Evolutionary conservation across 2,113 vertebrate genomes (phyloP).

Genomic region (Zosterops japonicus): DNA sequence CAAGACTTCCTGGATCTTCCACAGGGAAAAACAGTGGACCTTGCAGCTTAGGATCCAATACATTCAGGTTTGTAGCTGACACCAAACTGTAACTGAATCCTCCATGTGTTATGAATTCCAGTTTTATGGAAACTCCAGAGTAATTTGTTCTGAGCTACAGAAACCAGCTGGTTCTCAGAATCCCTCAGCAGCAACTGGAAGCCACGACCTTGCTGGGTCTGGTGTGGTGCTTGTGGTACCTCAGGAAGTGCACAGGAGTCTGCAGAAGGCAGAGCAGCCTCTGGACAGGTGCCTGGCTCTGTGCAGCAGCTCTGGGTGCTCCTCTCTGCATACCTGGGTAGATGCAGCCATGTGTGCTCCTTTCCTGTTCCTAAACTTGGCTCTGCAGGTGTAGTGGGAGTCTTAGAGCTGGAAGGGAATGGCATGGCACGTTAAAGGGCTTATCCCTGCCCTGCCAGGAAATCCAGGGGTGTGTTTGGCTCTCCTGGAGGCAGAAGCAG

Average conservation of each 20-base stretch:
- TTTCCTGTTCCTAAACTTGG: not conserved
- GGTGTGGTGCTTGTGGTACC: accelerated
- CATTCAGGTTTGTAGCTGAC: accelerated
- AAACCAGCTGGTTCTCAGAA: not conserved
- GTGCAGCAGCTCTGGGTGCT: not conserved
- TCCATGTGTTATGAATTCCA: accelerated
- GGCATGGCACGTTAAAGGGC: accelerated
- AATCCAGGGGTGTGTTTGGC: too few species aligned
- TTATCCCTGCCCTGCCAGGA: not conserved
- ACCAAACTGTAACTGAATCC: not conserved
- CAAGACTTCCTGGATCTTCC: not conserved
- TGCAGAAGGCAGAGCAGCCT: not conserved
- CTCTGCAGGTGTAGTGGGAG: not conserved
- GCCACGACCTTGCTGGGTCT: accelerated
- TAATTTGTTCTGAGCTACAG: not conserved
- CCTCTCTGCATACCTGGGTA: accelerated
- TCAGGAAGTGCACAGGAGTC: not conserved
- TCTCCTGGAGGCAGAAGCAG: not conserved
- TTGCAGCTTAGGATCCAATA: not conserved
- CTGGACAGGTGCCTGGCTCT: too few species aligned
- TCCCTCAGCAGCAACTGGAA: not conserved
- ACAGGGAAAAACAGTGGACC: not conserved
- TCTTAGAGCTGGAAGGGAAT: not conserved
- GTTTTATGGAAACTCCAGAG: not conserved
- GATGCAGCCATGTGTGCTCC: accelerated